Evolutionary conservation across 1,140 invertebrate genomes (phyloP).

Genomic region (Muscidifurax raptorellus): DNA sequence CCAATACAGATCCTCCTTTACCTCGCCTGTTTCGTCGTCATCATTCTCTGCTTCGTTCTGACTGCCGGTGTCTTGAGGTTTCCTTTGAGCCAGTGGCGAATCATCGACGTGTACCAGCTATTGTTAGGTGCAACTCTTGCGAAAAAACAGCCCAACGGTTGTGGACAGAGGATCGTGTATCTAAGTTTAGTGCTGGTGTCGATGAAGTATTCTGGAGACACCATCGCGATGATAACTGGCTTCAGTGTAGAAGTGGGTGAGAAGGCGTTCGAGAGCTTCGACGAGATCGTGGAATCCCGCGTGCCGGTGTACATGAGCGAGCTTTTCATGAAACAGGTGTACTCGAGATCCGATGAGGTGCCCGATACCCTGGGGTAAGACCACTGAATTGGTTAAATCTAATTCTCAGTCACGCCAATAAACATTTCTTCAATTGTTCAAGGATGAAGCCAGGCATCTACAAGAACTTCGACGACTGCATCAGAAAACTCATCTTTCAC

Average conservation of each 20-base stretch:
- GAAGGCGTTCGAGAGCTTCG: conserved; percentile 21
- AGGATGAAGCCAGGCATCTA: background rate
- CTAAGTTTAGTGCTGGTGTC: background rate
- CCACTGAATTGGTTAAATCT: too few species aligned
- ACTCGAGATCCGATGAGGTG: conserved; percentile 8
- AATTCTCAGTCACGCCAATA: too few species aligned
- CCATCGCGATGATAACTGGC: background rate
- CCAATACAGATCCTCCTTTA: background rate
- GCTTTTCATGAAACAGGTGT: background rate
- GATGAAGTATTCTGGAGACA: conserved; percentile 12
- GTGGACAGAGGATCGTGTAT: background rate
- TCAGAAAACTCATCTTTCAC: background rate
- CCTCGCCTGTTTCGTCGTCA: conserved; percentile 2
- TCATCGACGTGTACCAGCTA: background rate
- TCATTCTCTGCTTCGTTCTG: background rate
- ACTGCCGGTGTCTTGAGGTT: background rate
- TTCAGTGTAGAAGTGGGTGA: background rate
- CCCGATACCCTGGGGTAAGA: background rate
- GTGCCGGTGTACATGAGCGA: conserved; percentile 8
- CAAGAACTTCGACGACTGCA: background rate
- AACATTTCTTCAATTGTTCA: background rate
- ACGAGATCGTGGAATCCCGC: background rate
- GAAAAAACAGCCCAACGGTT: background rate
- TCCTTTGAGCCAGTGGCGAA: background rate
- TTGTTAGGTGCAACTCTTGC: background rate